Conservation (phyloP, 2,113 vertebrate genomes). For the Notechis scutatus region DNA sequence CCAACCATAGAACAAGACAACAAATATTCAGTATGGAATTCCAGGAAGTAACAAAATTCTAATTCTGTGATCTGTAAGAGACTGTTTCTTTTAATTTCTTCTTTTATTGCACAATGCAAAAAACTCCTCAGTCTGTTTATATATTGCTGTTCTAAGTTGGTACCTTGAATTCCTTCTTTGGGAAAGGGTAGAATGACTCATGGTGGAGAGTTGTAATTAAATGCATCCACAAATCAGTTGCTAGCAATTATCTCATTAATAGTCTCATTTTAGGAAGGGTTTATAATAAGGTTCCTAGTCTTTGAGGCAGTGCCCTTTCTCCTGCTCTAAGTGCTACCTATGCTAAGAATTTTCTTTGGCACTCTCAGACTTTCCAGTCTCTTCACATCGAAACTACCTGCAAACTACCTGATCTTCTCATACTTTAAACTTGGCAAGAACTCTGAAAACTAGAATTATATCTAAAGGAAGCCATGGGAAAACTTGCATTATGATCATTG, state of each 20-base stretch:
- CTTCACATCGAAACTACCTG: neutral
- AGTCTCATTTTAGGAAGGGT: constrained; percentile 5
- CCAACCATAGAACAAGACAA: neutral
- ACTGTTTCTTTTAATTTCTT: neutral
- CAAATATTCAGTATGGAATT: neutral
- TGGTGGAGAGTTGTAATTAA: constrained; percentile 8
- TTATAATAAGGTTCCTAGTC: constrained; percentile 5
- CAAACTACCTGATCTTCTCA: neutral
- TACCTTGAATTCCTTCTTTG: constrained; percentile 8
- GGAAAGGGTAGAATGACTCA: neutral
- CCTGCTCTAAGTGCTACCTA: neutral
- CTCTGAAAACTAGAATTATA: neutral
- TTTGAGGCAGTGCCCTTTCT: constrained; percentile 16
- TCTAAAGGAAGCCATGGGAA: neutral
- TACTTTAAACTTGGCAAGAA: neutral
- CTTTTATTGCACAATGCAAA: constrained; percentile 1
- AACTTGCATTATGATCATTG: neutral
- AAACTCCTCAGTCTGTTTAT: neutral
- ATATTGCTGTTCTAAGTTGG: neutral
- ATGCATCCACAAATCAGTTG: neutral
- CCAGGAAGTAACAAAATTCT: neutral
- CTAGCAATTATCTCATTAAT: constrained; percentile 16
- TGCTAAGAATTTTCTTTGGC: neutral
- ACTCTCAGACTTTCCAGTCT: neutral
- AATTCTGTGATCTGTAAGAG: neutral